Conservation (phyloP, 2,113 vertebrate species). For the Felis chaus region DNA sequence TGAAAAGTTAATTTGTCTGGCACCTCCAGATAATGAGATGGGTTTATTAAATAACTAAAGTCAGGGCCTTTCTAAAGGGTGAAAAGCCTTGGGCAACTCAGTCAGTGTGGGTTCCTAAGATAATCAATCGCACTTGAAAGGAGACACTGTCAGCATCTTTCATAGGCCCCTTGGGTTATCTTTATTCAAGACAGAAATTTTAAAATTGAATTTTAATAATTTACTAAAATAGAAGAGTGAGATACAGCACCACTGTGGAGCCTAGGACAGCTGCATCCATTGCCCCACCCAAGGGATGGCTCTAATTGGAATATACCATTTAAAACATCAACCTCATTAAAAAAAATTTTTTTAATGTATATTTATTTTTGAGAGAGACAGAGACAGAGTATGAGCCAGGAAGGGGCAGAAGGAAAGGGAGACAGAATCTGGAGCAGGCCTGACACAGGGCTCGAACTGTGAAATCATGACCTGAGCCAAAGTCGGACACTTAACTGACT, state of each 20-base stretch:
- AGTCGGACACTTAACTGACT: too few species aligned
- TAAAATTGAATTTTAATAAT: slow-evolving; percentile 49
- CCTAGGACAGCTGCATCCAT: neutral
- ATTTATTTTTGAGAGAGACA: too few species aligned
- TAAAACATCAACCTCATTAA: neutral
- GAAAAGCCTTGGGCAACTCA: neutral
- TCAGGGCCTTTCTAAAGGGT: neutral
- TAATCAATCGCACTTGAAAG: neutral
- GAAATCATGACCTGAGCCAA: too few species aligned
- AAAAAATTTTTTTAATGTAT: too few species aligned
- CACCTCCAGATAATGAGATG: neutral
- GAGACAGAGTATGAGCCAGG: too few species aligned
- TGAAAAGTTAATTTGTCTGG: neutral
- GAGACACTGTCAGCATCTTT: neutral
- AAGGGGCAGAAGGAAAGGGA: too few species aligned
- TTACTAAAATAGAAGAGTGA: slow-evolving; percentile 9
- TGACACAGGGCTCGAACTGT: too few species aligned
- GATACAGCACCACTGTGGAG: neutral
- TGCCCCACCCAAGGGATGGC: neutral
- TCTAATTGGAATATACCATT: neutral
- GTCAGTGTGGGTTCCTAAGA: neutral
- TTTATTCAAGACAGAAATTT: slow-evolving; percentile 45
- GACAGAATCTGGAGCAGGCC: too few species aligned
- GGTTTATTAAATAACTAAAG: slow-evolving; percentile 24
- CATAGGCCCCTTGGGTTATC: neutral